Conservation (phyloP, 2,113 vertebrate genomes). For the Tachuris rubrigastra region DNA sequence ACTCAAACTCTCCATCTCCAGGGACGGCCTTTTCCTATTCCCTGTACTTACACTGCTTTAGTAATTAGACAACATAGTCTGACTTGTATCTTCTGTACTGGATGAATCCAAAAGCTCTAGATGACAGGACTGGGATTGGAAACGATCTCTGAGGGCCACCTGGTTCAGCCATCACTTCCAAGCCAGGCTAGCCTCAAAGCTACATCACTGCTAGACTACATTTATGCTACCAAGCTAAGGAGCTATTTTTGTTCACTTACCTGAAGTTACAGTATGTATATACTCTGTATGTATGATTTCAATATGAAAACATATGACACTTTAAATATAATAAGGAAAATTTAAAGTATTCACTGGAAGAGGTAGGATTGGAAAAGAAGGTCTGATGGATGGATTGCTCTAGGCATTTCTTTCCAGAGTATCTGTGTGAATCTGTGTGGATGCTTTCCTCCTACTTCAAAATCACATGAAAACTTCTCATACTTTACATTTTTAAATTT, state of each 20-base stretch:
- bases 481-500: neutral
- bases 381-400: neutral
- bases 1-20: neutral
- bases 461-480: neutral
- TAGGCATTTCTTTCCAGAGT: neutral
- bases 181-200: neutral
- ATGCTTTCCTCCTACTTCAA: neutral
- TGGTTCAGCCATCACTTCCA: neutral
- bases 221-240: neutral
- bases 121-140: neutral
- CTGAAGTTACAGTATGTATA: neutral
- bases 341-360: neutral
- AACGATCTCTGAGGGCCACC: neutral
- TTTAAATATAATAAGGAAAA: neutral
- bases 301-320: neutral
- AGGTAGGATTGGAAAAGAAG: neutral
- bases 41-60: neutral
- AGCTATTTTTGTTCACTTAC: neutral
- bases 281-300: neutral
- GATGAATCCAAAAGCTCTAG: neutral
- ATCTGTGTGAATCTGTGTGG: neutral
- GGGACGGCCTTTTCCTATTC: neutral
- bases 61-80: neutral
- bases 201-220: neutral
- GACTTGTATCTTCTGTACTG: neutral